Conservation (phyloP, 2,797 vertebrate species). For the Botia almorhae region DNA sequence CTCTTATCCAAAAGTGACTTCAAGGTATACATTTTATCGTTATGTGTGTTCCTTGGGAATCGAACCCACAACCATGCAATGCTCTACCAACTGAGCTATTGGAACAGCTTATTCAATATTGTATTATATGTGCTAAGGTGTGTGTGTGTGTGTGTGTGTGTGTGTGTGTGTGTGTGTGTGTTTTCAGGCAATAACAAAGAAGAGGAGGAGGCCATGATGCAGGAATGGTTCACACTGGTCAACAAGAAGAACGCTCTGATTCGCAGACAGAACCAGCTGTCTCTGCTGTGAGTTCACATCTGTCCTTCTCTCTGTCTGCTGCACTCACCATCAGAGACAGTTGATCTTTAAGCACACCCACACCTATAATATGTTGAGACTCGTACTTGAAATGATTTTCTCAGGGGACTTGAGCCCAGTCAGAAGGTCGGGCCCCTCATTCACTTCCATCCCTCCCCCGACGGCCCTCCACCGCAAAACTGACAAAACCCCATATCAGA, state of each 20-base stretch:
- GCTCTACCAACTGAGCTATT: too few relatives aligned
- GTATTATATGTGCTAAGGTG: background rate
- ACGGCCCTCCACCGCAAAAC: constrained; percentile 22
- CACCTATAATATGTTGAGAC: constrained; percentile 41
- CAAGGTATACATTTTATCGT: too few relatives aligned
- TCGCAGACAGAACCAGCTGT: constrained; percentile 96
- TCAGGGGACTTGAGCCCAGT: constrained; percentile 42
- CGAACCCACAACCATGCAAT: too few relatives aligned
- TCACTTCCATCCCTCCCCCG: constrained; percentile 19
- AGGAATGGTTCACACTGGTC: constrained; percentile 99
- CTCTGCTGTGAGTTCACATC: constrained; percentile 87
- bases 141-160: constrained; percentile 28
- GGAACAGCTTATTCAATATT: background rate
- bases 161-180: constrained; percentile 23
- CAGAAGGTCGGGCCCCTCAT: constrained; percentile 57
- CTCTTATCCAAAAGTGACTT: background rate
- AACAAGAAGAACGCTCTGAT: constrained; percentile 99
- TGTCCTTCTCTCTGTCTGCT: constrained; percentile 8
- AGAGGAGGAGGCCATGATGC: constrained; percentile 99
- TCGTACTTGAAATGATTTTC: constrained; percentile 49
- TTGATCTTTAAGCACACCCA: constrained; percentile 22
- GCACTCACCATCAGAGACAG: background rate
- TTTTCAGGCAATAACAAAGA: constrained; percentile 92
- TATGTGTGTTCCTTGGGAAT: too few relatives aligned
- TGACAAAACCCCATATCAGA: constrained; percentile 48